phyloP scores from a whole-genome alignment of 53 echinoderm and acorn worm species.

The Holothuria leucospilota region DNA sequence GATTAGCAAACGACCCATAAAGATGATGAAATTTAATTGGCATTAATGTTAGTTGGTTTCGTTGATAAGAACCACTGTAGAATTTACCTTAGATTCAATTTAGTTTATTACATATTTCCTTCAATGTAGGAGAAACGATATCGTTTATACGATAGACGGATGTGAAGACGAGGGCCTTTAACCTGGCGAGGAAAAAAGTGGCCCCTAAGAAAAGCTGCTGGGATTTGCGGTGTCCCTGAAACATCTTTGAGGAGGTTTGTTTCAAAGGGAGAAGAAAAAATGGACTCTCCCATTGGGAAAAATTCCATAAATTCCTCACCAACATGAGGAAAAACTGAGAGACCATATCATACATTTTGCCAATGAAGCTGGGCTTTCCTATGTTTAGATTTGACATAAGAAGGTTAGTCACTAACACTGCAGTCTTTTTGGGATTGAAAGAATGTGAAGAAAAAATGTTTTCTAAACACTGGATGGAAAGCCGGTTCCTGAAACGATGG shows the following conservation, averaged over 20 bases:
- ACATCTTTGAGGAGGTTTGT: too few relatives aligned
- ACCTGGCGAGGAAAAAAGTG: conserved; percentile 9
- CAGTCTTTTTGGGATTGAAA: not conserved
- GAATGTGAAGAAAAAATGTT: not conserved
- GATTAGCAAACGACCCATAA: too few relatives aligned
- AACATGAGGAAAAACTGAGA: conserved; percentile 1
- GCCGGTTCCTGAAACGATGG: not conserved
- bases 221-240: conserved; percentile 1
- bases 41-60: too few relatives aligned
- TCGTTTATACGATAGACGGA: conserved; percentile 5
- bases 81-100: too few relatives aligned
- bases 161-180: not conserved
- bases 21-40: too few relatives aligned
- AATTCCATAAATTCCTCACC: not conserved
- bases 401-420: not conserved
- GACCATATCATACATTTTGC: conserved; percentile 24
- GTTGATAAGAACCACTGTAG: too few relatives aligned
- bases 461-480: not conserved
- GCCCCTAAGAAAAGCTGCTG: not conserved
- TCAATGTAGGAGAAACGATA: too few relatives aligned
- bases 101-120: too few relatives aligned
- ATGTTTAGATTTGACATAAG: not conserved
- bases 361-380: not conserved
- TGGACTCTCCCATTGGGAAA: conserved; percentile 4
- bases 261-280: not conserved